Conservation (phyloP, 1,140 invertebrate species). For the Ptiloglossa arizonensis region DNA sequence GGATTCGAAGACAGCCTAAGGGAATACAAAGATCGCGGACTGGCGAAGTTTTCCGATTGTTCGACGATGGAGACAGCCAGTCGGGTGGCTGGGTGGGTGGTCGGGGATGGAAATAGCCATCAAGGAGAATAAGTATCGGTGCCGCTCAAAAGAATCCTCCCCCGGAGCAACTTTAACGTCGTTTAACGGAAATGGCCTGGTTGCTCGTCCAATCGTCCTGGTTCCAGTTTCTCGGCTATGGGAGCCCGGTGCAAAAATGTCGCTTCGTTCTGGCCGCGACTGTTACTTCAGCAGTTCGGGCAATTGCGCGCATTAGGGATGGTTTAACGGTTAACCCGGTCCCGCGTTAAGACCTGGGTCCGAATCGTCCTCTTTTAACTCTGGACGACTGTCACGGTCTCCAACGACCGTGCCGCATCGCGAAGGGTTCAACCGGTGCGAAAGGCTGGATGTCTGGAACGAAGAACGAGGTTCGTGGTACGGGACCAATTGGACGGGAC, state of each 20-base stretch:
- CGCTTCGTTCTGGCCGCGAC: constrained; percentile 30
- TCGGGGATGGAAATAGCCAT: background rate
- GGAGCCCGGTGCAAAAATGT: constrained; percentile 23
- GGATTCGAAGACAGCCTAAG: background rate
- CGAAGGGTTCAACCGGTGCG: no score
- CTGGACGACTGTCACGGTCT: no score
- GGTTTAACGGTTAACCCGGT: background rate
- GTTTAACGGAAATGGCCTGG: constrained; percentile 1
- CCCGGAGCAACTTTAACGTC: constrained; percentile 3
- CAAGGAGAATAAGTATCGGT: background rate
- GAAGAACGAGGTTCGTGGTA: no score
- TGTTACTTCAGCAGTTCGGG: constrained; percentile 48
- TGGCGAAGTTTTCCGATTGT: constrained; percentile 7
- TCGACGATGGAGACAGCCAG: constrained; percentile 1
- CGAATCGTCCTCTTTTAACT: constrained; percentile 28
- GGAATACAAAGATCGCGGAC: constrained; percentile 6
- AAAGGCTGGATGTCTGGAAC: no score
- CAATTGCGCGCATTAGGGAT: constrained; percentile 46
- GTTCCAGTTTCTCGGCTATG: constrained; percentile 9
- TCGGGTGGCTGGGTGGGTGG: background rate
- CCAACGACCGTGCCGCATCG: no score
- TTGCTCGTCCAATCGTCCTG: constrained; percentile 35
- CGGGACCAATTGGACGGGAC: no score
- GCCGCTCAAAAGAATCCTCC: background rate
- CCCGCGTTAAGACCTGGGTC: constrained; percentile 34